Conservation (phyloP, 2,113 vertebrate species). For the Perognathus longimembris region DNA sequence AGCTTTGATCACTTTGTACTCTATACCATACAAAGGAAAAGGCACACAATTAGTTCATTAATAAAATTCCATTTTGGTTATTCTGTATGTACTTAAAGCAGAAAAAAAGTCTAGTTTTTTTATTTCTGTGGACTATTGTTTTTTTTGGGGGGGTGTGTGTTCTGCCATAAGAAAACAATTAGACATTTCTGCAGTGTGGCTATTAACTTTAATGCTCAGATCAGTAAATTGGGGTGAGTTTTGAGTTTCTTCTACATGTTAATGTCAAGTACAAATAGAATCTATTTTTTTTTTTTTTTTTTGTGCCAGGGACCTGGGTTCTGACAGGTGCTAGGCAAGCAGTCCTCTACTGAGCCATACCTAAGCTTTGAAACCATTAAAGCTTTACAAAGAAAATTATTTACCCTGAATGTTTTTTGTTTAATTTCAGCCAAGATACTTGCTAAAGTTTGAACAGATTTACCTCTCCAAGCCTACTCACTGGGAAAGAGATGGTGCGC, state of each 20-base stretch:
- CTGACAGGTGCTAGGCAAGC: background rate
- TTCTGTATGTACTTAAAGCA: slow-evolving; percentile 22
- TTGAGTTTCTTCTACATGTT: slow-evolving; percentile 13
- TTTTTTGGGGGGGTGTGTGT: slow-evolving; percentile 20
- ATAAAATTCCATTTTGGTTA: slow-evolving; percentile 5
- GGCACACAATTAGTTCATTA: background rate
- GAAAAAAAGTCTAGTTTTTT: background rate
- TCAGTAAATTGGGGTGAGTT: slow-evolving; percentile 30
- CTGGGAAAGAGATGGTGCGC: slow-evolving; percentile 98
- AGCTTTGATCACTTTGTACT: slow-evolving; percentile 9
- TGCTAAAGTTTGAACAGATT: slow-evolving; percentile 99
- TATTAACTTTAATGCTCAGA: background rate
- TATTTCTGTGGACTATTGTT: background rate
- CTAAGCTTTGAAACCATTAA: background rate
- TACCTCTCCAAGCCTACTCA: slow-evolving; percentile 98
- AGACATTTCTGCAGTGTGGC: background rate
- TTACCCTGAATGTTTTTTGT: slow-evolving; percentile 50
- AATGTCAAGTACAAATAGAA: background rate
- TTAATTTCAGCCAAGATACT: slow-evolving; percentile 93
- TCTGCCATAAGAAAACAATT: background rate
- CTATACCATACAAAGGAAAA: background rate
- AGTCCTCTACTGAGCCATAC: background rate
- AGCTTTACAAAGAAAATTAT: slow-evolving; percentile 12
- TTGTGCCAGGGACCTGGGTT: too few species aligned
- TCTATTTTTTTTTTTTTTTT: background rate